phyloP scores from a whole-genome alignment of 2,113 vertebrate species.

The Monopterus albus region DNA sequence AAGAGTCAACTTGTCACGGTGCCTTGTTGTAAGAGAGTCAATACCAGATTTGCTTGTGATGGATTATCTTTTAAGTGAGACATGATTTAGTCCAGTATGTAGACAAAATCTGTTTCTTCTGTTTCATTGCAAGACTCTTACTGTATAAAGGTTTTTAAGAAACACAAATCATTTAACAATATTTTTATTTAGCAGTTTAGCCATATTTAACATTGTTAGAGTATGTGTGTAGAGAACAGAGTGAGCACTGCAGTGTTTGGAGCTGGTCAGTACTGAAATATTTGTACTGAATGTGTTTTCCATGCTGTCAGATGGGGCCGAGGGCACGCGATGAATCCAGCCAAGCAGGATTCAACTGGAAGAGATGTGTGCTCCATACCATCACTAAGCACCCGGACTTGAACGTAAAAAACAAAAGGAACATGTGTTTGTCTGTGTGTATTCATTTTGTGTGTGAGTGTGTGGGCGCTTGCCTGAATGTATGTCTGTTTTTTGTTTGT shows the following conservation, averaged over 20 bases:
- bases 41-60: neutral
- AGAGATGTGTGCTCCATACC: constrained; percentile 51
- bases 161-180: too few species aligned
- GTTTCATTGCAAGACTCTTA: too few species aligned
- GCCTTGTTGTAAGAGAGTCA: too few species aligned
- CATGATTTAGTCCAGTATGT: too few species aligned
- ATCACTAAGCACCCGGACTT: constrained; percentile 69
- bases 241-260: too few species aligned
- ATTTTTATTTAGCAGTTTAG: too few species aligned
- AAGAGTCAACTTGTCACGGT: too few species aligned
- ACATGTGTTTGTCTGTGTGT: constrained; percentile 44
- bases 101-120: too few species aligned
- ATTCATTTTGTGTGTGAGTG: neutral
- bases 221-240: too few species aligned
- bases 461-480: constrained; percentile 1
- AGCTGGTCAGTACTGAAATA: neutral
- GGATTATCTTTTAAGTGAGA: neutral
- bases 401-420: constrained; percentile 79
- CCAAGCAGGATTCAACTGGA: constrained; percentile 63
- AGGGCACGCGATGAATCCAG: constrained; percentile 59
- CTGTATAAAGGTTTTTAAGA: too few species aligned
- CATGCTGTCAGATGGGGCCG: constrained; percentile 53
- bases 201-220: too few species aligned
- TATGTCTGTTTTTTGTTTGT: neutral
- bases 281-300: neutral